Evolutionary conservation across 2,113 vertebrate species (phyloP), one percentile per base, ranked within the genome.

Genomic region (Myotis brandtii): DNA sequence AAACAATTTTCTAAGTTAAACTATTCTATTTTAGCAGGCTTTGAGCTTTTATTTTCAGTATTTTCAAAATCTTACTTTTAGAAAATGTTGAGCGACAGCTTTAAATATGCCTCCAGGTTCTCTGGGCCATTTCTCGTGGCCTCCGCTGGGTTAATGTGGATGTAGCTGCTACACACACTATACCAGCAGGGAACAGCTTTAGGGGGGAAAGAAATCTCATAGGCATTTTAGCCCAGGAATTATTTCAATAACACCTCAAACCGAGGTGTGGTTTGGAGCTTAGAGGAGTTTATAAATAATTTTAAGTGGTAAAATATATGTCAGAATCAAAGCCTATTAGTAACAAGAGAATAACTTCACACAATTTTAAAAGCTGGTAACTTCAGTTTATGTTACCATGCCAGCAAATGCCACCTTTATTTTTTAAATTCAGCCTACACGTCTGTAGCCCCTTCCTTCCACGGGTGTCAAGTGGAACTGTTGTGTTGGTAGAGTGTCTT

Each of bases 401-500:
- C 37, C 85, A 93, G 9, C 30, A 90, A 92, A 85, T 70, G 12
- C 77, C 77, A 48, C 18, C 73, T 93, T 62, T 62, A 64, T 86
- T 46, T 59, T 82, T 92, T 86, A 67, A 87, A 80, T 54, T 76
- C 46, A 30, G 17, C 76, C 37, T 50, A n/a, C 18, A 43, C 0
- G 10, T 40, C 83, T 52, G 76, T 37, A 48, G 54, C 46, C 50
- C 56, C 56, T 62, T 82, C 14, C n/a, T 48, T 96, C 82, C 79
- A 86, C 1, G n/a, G 64, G 86, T 95, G 43, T 93, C 91, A 86
- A 81, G 80, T 48, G 43, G 79, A 76, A 50, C 59, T 1, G 0
- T 73, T 95, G 84, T 95, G n/a, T 27, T 73, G 43, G 72, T 7
- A 2, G 27, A 69, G 82, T 73, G 86, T 85, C 95, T 83, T 96